Conservation (phyloP, 2,888 invertebrate genomes). For the Xestobium rufovillosum region DNA sequence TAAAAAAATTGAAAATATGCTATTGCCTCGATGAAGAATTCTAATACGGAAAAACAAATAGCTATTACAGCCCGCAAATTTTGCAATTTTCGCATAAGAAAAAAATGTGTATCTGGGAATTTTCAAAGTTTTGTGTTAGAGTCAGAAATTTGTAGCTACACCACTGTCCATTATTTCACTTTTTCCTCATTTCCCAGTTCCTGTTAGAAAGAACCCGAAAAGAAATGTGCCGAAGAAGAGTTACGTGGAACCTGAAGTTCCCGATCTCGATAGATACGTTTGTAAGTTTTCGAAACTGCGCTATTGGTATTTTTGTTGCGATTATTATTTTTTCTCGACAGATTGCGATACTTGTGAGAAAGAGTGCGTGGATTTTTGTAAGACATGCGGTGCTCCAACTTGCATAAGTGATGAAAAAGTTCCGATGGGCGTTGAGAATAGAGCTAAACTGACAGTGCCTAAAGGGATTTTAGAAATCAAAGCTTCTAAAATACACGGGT, state of each 20-base stretch:
- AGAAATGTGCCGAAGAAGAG: conserved; percentile 17
- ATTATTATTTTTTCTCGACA: conserved; percentile 11
- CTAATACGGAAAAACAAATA: too few species aligned
- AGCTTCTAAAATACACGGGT: conserved; percentile 24
- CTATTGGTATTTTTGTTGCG: neutral
- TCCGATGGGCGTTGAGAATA: conserved; percentile 18
- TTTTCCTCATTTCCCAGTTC: too few species aligned
- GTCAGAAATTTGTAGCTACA: too few species aligned
- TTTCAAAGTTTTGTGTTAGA: too few species aligned
- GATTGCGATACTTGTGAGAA: conserved; percentile 25
- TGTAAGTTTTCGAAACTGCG: conserved; percentile 19
- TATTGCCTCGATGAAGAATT: too few species aligned
- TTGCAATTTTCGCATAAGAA: too few species aligned
- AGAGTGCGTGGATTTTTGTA: conserved; percentile 23
- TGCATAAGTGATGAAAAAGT: conserved; percentile 20
- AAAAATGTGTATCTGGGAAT: too few species aligned
- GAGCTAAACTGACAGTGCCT: conserved; percentile 27
- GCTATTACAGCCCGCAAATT: too few species aligned
- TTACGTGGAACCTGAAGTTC: conserved; percentile 17
- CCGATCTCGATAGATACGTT: conserved; percentile 22
- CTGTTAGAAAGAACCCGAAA: conserved; percentile 6
- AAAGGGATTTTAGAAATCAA: conserved; percentile 20
- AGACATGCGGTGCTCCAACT: conserved; percentile 22
- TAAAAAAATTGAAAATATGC: too few species aligned
- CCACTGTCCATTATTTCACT: too few species aligned